Evolutionary conservation across 1,140 invertebrate genomes (phyloP).

Genomic region (Conus betulinus): DNA sequence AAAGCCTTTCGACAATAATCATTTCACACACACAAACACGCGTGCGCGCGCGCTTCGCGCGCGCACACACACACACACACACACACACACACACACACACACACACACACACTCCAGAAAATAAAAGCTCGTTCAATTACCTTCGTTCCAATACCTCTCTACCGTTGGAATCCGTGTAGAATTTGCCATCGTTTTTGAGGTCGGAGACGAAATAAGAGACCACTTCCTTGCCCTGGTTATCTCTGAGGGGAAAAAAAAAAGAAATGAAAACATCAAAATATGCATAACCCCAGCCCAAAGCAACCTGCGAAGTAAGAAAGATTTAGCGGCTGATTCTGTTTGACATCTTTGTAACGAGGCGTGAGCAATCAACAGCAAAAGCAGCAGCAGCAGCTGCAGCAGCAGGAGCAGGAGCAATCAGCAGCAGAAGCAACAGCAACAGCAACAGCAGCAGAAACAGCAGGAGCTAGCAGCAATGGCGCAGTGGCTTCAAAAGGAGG

Average conservation of each 20-base stretch:
- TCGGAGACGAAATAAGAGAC: constrained; percentile 82
- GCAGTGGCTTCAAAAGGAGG: not conserved
- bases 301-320: too few species aligned
- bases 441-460: not conserved
- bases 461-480: not conserved
- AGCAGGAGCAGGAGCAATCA: not conserved
- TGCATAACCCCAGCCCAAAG: too few species aligned
- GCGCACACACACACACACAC: not conserved
- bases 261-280: not conserved
- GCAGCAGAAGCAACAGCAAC: not conserved
- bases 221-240: constrained; percentile 87
- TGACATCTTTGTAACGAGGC: not conserved
- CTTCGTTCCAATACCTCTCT: constrained; percentile 87
- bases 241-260: constrained; percentile 76
- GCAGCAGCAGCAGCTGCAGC: not conserved
- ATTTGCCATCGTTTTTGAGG: constrained; percentile 80
- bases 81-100: not conserved
- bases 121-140: constrained; percentile 31
- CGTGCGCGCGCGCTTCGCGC: not conserved
- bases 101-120: not conserved
- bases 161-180: constrained; percentile 95
- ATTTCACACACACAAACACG: too few species aligned
- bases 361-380: not conserved
- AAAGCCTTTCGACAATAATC: too few species aligned
- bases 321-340: not conserved